A percentile compares a stretch with the other conserved stretches of the same genome.
phyloP scores from a whole-genome alignment of 2,797 vertebrate genomes.

The Perdix hodgsoniae region DNA sequence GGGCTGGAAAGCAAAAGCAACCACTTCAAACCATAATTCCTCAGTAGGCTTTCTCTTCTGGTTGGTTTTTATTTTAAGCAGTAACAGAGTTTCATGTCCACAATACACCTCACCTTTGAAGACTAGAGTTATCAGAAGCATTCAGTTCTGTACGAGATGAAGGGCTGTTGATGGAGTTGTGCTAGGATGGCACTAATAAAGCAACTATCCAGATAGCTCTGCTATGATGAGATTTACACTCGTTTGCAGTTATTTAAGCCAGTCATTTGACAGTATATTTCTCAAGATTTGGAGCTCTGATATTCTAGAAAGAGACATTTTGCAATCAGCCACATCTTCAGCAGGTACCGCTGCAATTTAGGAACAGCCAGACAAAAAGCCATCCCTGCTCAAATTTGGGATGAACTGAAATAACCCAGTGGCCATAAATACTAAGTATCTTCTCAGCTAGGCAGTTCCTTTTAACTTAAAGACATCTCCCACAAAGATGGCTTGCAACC shows the following conservation, averaged over 20 bases:
- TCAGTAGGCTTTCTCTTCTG: constrained; percentile 36
- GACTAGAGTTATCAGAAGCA: background rate
- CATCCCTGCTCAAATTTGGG: background rate
- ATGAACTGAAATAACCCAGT: background rate
- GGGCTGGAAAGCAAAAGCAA: constrained; percentile 36
- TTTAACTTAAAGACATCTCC: background rate
- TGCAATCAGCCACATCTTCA: background rate
- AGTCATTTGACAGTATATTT: background rate
- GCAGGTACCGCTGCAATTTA: background rate
- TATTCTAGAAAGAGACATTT: background rate
- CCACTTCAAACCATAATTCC: constrained; percentile 25
- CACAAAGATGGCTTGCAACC: background rate
- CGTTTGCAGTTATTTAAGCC: background rate
- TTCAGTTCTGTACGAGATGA: background rate
- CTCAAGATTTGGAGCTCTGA: background rate
- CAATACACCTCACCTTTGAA: background rate
- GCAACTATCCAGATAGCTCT: background rate
- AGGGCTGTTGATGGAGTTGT: background rate
- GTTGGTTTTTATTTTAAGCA: background rate
- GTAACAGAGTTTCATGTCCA: background rate
- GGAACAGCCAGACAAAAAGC: background rate
- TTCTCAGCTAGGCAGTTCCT: background rate
- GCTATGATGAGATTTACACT: background rate
- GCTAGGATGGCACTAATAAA: background rate
- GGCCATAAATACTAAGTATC: background rate